Base-by-base conservation (phyloP, 2,797 vertebrate genomes). In the Sorex maritimensis region DNA sequence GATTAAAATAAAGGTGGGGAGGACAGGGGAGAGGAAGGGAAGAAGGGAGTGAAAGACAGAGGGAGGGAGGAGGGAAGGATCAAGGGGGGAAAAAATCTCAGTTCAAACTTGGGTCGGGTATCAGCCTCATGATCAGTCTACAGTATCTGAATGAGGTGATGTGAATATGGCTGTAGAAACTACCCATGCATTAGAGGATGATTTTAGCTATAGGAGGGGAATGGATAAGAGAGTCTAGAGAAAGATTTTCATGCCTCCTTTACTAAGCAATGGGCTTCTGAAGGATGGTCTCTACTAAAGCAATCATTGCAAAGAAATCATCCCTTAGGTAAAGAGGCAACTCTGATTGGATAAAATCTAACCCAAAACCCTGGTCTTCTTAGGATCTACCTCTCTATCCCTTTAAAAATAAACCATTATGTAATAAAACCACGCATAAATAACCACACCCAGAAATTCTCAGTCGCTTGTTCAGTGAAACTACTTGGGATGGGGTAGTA, bases 331-430 rank as follows among this genome's bases (percentile, higher is more conserved):
- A 19, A 23, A 63, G 12, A 63, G 23, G 23, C 19, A 63, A 63
- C 82, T 24, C 19, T 67, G 74, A 73, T 21, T 19, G 34, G 3
- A 21, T 19, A 71, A 49, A 24, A 41, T 67, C 71, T 23, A 49
- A 81, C 52, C 30, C 44, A 87, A 93, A 80, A 74, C 28, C n/a
- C 78, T 83, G 2, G 4, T 52, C 49, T 52, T 75, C 74, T 71
- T 91, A 30, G 17, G 21, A 55, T 63, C 41, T 63, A 5, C 28
- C 58, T 67, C 58, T 67, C 2, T 0, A 67, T 49, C 78, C 72
- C 49, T 92, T 92, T 68, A 81, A 52, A 52, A 52, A 52, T 11
- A 74, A 88, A 77, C 0, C 3, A 63, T 58, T 85, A 81, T 11
- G 85, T 17, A 69, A 30, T 30, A 15, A 61, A 46, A 78, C 41